These are phyloP conservation scores for Centropus unirufus DNA, from an alignment of 2,113 vertebrate genomes.

Conservation along the genomic window DNA sequence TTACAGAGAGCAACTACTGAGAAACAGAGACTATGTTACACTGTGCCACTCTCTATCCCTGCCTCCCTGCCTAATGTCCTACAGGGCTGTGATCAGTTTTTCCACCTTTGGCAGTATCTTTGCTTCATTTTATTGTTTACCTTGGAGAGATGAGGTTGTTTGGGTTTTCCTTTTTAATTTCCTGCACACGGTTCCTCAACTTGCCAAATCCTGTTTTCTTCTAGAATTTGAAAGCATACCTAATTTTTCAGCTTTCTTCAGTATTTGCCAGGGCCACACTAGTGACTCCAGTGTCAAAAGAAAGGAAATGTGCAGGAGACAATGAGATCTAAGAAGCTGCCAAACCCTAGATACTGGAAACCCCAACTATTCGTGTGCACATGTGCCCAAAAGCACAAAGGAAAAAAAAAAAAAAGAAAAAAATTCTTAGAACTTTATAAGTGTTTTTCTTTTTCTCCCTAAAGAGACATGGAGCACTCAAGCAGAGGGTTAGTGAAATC, in stretches of 20 bases:
- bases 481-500: background rate
- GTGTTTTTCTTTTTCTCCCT: too few relatives aligned
- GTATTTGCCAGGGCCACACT: background rate
- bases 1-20: background rate
- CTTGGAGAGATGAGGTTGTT: background rate
- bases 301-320: background rate
- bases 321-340: background rate
- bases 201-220: background rate
- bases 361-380: background rate
- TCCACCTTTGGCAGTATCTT: background rate
- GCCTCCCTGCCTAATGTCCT: background rate
- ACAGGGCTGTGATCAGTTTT: background rate
- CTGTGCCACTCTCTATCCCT: background rate
- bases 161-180: conserved; percentile 8
- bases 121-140: background rate
- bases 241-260: background rate
- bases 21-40: background rate
- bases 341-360: background rate
- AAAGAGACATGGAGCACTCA: background rate
- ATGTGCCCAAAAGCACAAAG: background rate
- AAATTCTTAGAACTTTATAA: background rate
- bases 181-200: background rate
- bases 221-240: background rate
- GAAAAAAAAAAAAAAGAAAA: background rate
- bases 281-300: background rate